Evolutionary conservation across 1,140 invertebrate genomes (phyloP), one percentile per base, ranked within the genome.

Genomic region (Cydia amplana): DNA sequence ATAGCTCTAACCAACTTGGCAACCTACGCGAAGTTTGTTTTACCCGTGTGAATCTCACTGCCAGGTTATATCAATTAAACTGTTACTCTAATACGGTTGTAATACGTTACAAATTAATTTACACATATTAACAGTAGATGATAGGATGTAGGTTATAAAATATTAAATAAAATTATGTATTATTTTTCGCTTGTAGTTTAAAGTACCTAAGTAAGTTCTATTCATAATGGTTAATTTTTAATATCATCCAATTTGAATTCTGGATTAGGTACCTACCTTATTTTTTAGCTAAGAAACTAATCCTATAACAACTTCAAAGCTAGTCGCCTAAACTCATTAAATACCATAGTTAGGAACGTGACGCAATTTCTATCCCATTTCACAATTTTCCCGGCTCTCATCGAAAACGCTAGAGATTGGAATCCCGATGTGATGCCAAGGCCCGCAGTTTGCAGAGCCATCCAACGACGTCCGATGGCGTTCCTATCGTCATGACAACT

Each of bases 321-420:
- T 70, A 32, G 65, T 43, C 36, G 7, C 28, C 36, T 70, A 70
- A 70, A 70, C 65, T 70, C 55, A 70, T 70, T 70, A 70, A 18
- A 36, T 70, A 36, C 3, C 65, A 36, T 18, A 70, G 65, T 70
- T 70, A 40, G 65, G n/a, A 14, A 70, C 65, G 65, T 70, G 65
- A 70, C 65, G 65, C 28, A 36, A 70, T 70, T 70, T 70, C 65
- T 70, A 40, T 70, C 65, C 65, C 65, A 36, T 70, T 70, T 36
- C 65, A 36, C 64, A 28, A 36, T 70, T 70, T 70, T 40, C 32
- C 28, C 16, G 65, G 36, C 32, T 51, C 79, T 80, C 76, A 70
- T 77, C 75, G 81, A 82, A 83, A 85, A 85, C 81, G 84, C 86
- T 86, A 82, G 82, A 82, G 78, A 85, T 86, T 87, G 78, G 84